Base-by-base conservation (phyloP, 2,797 vertebrate genomes). In the Propithecus deckenii region DNA sequence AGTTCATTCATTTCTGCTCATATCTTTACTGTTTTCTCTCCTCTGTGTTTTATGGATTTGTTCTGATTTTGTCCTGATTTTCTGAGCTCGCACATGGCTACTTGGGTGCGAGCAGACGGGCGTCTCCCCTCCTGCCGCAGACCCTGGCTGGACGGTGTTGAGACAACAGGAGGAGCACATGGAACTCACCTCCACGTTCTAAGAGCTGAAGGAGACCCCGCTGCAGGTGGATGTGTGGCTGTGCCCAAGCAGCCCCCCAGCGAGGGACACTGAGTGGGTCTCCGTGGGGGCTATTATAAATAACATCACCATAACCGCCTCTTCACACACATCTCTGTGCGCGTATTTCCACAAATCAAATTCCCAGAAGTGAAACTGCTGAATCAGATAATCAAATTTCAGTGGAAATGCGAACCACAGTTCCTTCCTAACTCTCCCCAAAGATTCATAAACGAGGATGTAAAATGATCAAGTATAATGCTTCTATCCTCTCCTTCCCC, bases 141-240 rank as follows among this genome's bases (percentile, higher is more conserved):
- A 52, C 50, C 50, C 50, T 6, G 50, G 50, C 50, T 6, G 4
- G 17, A 22, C 52, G 30, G 30, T 15, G 61, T 30, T 30, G 61
- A 32, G 1, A 7, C 14, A 3, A 6, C 6, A 30, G 61, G 30
- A 63, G 30, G 13, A 63, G 30, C 18, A 20, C 4, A 9, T 10
- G 17, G 18, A 20, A 35, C n/a, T 48, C 4, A 20, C 72, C 43
- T 20, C 43, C 43, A 20, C 63, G 30, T 38, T 61, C 85, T 3
- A 11, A n/a, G 55, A 63, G 55, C 43, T 1, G 2, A 17, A 11
- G 0, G 1, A 79, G 23, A 46, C 41, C 17, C 22, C 38, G 1
- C 0, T 1, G 0, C 10, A 0, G 4, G 11, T 18, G 1, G 3
- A 2, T 1, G 1, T 1, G 9, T 1, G 35, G 10, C 25, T 1